A percentile compares a stretch with the other conserved stretches of the same genome.
Conservation (phyloP, 1,140 invertebrate genomes). For the Anastrepha ludens region DNA sequence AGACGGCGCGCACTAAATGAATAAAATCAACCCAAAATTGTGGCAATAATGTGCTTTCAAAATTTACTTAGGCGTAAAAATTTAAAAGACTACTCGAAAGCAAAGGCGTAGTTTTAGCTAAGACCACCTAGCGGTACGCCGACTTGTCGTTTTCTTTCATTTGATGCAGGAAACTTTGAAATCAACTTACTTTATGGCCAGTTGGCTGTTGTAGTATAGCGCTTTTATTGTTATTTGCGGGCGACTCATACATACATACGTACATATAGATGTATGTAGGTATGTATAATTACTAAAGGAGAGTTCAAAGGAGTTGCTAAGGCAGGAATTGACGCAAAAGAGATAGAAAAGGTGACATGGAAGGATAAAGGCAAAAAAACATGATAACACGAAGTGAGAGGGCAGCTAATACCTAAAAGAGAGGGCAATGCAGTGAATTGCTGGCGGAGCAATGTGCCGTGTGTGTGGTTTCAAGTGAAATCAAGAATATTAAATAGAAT, state of each 20-base stretch:
- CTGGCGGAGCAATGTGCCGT: no score
- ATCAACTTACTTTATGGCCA: slow-evolving; percentile 30
- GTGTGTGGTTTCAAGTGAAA: no score
- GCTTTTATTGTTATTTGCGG: background rate
- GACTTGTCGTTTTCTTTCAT: background rate
- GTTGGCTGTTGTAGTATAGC: background rate
- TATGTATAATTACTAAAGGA: background rate
- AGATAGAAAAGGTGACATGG: background rate
- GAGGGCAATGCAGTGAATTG: no score
- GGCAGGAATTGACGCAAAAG: background rate
- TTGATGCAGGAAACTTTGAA: slow-evolving; percentile 6
- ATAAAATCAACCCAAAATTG: slow-evolving; percentile 54
- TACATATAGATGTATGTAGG: background rate
- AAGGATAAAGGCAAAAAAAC: background rate
- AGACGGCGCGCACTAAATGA: slow-evolving; percentile 24
- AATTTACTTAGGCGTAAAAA: slow-evolving; percentile 53
- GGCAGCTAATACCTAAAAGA: no score
- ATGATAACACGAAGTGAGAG: background rate
- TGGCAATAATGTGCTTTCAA: slow-evolving; percentile 40
- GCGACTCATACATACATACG: background rate
- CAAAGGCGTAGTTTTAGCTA: slow-evolving; percentile 36
- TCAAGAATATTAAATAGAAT: no score
- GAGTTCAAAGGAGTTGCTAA: slow-evolving; percentile 33
- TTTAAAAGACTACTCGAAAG: slow-evolving; percentile 42
- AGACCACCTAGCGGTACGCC: background rate